Percentiles rank a stretch among this genome's conserved stretches.
Evolutionary conservation across 2,797 vertebrate genomes (phyloP).

Genomic region (Anisognathus igniventris): DNA sequence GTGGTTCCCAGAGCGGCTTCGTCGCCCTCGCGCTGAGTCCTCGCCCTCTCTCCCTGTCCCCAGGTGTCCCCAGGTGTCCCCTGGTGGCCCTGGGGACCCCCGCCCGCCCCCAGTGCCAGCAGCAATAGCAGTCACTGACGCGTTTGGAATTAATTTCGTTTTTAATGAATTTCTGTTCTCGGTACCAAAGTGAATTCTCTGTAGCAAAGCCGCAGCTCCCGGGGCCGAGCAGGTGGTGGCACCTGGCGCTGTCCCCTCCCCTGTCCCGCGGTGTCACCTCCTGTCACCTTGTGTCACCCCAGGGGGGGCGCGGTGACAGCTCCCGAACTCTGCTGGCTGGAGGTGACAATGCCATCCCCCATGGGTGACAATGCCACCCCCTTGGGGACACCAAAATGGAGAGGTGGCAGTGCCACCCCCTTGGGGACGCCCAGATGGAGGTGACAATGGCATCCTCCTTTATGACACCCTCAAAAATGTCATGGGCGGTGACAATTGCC

Average conservation of each 20-base stretch:
- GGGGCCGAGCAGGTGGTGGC: not conserved
- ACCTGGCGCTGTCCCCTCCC: not conserved
- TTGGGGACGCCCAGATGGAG: no score
- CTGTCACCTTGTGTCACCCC: not conserved
- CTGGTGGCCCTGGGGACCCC: not conserved
- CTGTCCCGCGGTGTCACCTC: not conserved
- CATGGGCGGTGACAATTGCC: not conserved
- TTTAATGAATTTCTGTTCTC: not conserved
- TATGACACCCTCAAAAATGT: not conserved
- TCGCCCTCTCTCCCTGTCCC: not conserved
- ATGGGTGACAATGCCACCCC: not conserved
- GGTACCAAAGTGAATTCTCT: slow-evolving; percentile 9
- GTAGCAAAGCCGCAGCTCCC: not conserved
- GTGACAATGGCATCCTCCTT: no score
- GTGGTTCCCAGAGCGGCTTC: not conserved
- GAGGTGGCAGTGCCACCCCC: no score
- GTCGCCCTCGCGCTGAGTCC: not conserved
- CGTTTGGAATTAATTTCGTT: not conserved
- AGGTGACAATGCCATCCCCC: not conserved
- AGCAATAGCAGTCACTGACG: not conserved
- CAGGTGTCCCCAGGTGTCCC: not conserved
- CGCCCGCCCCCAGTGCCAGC: not conserved
- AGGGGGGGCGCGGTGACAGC: not conserved
- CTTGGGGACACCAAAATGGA: no score
- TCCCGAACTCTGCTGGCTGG: not conserved